Percentiles rank a stretch among this genome's conserved stretches.
Evolutionary conservation across 1,140 invertebrate genomes (phyloP).

Genomic region (Drosophila melanica): DNA sequence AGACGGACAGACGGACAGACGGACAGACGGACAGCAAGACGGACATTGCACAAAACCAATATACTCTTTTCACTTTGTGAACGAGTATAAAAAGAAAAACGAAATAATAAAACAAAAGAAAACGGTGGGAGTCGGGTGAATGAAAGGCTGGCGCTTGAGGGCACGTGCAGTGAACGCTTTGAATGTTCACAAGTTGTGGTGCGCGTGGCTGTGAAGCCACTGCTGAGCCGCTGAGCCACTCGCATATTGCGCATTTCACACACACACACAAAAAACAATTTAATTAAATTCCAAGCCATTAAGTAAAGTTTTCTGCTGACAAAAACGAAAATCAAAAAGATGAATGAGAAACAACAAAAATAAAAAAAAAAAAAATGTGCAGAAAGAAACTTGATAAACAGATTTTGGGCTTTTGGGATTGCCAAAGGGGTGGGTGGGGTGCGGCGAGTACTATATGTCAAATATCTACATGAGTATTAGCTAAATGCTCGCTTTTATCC

Average conservation of each 20-base stretch:
- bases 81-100: too few species aligned
- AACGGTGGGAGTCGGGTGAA: too few species aligned
- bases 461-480: constrained; percentile 5
- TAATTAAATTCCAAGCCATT: constrained; percentile 79
- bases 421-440: background rate
- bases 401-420: constrained; percentile 39
- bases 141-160: constrained; percentile 14
- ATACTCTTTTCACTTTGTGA: too few species aligned
- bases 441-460: background rate
- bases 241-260: constrained; percentile 22
- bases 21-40: too few species aligned
- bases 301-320: constrained; percentile 53
- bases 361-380: background rate
- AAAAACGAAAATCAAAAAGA: constrained; percentile 36
- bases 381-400: constrained; percentile 52
- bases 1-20: too few species aligned
- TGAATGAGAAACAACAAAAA: background rate
- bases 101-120: too few species aligned
- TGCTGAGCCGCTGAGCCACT: constrained; percentile 11
- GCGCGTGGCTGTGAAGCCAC: background rate
- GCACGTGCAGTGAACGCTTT: constrained; percentile 8
- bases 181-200: constrained; percentile 5
- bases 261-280: constrained; percentile 34
- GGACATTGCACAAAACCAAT: too few species aligned
- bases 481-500: constrained; percentile 16